Percentiles rank a stretch among this genome's conserved stretches.
phyloP scores from a whole-genome alignment of 2,113 vertebrate genomes.

The Muntiacus reevesi region DNA sequence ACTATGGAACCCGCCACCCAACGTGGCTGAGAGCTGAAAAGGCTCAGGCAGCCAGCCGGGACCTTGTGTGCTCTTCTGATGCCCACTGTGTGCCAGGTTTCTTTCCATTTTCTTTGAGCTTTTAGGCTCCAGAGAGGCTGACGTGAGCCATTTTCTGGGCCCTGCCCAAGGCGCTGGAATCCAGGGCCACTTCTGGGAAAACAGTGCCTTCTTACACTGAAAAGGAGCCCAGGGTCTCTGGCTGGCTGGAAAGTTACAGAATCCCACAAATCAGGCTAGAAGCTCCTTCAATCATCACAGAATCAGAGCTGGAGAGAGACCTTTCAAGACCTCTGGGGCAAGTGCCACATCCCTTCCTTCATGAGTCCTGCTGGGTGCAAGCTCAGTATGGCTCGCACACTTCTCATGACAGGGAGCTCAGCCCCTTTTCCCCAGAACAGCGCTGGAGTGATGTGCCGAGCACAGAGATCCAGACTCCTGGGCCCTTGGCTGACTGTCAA shows the following conservation, averaged over 20 bases:
- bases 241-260: slow-evolving; percentile 56
- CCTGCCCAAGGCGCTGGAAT: slow-evolving; percentile 47
- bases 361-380: background rate
- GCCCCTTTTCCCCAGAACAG: background rate
- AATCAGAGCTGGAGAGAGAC: slow-evolving; percentile 63
- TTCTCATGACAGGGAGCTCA: background rate
- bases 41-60: background rate
- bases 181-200: slow-evolving; percentile 22
- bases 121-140: slow-evolving; percentile 58
- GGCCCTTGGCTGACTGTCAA: background rate
- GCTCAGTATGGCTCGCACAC: background rate
- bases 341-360: background rate
- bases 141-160: slow-evolving; percentile 51
- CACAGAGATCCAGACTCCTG: background rate
- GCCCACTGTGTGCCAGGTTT: slow-evolving; percentile 36
- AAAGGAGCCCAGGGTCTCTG: slow-evolving; percentile 7
- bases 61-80: background rate
- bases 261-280: background rate
- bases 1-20: background rate
- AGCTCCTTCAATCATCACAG: background rate
- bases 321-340: slow-evolving; percentile 53
- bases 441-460: background rate
- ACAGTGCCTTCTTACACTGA: slow-evolving; percentile 32
- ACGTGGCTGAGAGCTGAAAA: background rate
- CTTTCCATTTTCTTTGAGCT: slow-evolving; percentile 58